Conservation (phyloP, 2,888 invertebrate species). For the Aphodius granarius region DNA sequence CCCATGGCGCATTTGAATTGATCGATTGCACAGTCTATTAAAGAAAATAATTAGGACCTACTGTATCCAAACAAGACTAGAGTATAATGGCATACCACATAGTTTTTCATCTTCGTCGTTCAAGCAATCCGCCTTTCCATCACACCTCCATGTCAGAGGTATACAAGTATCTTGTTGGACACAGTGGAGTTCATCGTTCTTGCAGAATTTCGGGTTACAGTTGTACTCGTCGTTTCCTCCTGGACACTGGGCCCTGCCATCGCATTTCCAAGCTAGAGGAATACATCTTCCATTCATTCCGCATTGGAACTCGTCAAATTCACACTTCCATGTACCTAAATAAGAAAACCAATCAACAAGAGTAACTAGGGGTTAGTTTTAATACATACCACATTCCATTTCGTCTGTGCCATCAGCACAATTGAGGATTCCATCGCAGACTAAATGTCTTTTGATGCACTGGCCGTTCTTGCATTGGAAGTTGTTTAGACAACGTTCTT, state of each 20-base stretch:
- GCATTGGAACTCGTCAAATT: slow-evolving; percentile 61
- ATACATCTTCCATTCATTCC: slow-evolving; percentile 55
- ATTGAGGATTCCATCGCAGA: slow-evolving; percentile 65
- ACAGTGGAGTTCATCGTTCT: slow-evolving; percentile 60
- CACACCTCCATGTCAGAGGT: slow-evolving; percentile 61
- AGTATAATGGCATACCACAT: slow-evolving; percentile 50
- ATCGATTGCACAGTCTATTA: slow-evolving; percentile 56
- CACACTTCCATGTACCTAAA: slow-evolving; percentile 54
- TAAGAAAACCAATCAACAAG: background rate
- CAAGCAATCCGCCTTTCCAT: slow-evolving; percentile 60
- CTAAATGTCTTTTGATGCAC: slow-evolving; percentile 61
- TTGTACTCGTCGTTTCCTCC: slow-evolving; percentile 60
- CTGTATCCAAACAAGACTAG: background rate
- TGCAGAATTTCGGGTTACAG: slow-evolving; percentile 56
- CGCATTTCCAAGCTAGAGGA: slow-evolving; percentile 61
- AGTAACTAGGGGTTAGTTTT: background rate
- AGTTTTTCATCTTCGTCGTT: slow-evolving; percentile 62
- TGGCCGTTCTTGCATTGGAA: slow-evolving; percentile 63
- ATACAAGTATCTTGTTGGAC: slow-evolving; percentile 62
- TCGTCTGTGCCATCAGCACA: slow-evolving; percentile 67
- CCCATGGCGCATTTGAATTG: slow-evolving; percentile 62
- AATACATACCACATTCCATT: slow-evolving; percentile 56
- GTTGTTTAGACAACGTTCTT: slow-evolving; percentile 61
- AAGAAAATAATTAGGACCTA: background rate
- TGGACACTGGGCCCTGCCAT: slow-evolving; percentile 61